Evolutionary conservation across 2,797 vertebrate species (phyloP), one percentile per base, ranked within the genome.

Genomic region (Mus caroli): DNA sequence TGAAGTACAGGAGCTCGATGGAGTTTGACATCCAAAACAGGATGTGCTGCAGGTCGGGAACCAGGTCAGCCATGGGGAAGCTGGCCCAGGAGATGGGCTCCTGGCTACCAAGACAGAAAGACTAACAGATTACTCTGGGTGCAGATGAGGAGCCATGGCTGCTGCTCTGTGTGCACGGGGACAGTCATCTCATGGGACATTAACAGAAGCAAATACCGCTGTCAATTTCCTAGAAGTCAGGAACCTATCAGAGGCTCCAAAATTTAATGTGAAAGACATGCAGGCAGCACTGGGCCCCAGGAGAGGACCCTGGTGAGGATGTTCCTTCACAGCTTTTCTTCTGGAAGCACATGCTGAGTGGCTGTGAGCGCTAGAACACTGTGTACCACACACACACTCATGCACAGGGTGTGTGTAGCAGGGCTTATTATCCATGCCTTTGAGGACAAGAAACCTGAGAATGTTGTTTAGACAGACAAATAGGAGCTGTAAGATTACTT

Each of bases 11-110:
- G 91, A 99, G 99, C 98, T 99, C 99, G 0, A 99, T 99, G 97
- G 99, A 98, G 31, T 99, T 99, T 83, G 99, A 99, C 99, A 99
- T 99, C 99, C 99, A 99, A 98, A 99, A 99, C 97, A 99, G 98
- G 87, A 99, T 98, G 96, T 99, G 99, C 98, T 99, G 99, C 96
- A 99, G 98, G 97, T 99, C 99, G 0, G 99, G 99, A 43, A 99
- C 98, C 92, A 99, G 98, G 98, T 99, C 99, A 0, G 99, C 98
- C 98, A 99, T 98, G 97, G 98, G 98, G 88, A 99, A 99, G 92
- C 98, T 98, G 97, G 99, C 99, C 78, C 99, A 97, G 20, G 99
- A 97, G 15, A 98, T 92, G 0, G 99, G 99, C 97, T 99, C 99
- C 98, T 99, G 99, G 98, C 99, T 99, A 97, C 92, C 94, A 6